Evolutionary conservation across 2,797 vertebrate species (phyloP), one percentile per base, ranked within the genome.

Genomic region (Sylvilagus floridanus): DNA sequence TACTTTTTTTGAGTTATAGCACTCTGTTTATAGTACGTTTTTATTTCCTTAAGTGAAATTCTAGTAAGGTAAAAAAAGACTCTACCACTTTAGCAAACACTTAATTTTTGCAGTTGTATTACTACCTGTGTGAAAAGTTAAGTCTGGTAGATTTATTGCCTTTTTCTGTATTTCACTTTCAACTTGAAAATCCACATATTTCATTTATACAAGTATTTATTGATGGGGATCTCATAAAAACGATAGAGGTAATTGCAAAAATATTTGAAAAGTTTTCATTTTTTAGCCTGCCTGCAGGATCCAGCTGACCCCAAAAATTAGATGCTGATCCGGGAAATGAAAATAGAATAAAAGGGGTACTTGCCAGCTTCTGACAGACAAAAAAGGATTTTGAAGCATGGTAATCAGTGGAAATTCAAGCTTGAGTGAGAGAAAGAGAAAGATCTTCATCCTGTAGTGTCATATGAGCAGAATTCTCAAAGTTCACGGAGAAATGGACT

Each of bases 141-240:
- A 8, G 10, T 65, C 12, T 93, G 3, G 3, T 65, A 76, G 16
- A 7, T 75, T 84, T 84, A 22, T 85, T 83, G 22, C n/a, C 1
- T 66, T 94, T 88, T 93, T 83, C 17, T 85, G 2, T 79, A 73
- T 83, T 77, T 91, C n/a, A 75, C 2, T 32, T 77, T n/a, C 68
- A 66, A 4, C n/a, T 47, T n/a, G 54, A 92, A 89, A 78, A 63
- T 14, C 11, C 13, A 90, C 54, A 0, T 5, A 54, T 50, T 91
- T 93, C 7, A 76, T 91, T 91, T 24, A 42, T 76, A 65, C 7
- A 79, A 71, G 54, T 72, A 42, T 63, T 62, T 88, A 47, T 69
- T 86, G 26, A 90, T 26, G 50, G 8, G 60, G 42, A 54, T 26
- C 19, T 84, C 54, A 72, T 77, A 60, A 84, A 47, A 86, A 37